These are phyloP conservation scores for Probosciger aterrimus DNA, from an alignment of 2,113 vertebrate genomes.

Conservation along the genomic window DNA sequence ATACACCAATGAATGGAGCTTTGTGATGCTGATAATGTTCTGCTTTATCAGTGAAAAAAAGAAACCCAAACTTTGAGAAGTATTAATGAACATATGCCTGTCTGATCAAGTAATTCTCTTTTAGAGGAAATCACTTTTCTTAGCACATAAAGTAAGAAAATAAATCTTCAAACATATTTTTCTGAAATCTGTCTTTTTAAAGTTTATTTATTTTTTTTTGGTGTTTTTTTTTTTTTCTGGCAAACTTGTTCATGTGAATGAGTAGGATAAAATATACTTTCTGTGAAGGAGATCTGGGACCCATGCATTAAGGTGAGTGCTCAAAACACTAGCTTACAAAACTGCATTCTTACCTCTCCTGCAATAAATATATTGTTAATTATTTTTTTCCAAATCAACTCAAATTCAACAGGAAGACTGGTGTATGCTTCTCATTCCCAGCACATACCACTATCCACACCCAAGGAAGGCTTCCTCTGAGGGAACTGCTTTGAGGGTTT, in stretches of 20 bases:
- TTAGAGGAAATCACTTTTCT: neutral
- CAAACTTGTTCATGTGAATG: neutral
- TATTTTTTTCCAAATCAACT: neutral
- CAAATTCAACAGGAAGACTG: neutral
- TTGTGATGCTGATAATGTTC: neutral
- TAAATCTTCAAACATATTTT: neutral
- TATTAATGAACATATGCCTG: neutral
- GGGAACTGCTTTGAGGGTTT: neutral
- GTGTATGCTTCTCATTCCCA: neutral
- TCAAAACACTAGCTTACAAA: neutral
- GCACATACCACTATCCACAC: neutral
- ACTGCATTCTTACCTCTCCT: neutral
- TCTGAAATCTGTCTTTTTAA: neutral
- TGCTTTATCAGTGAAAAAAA: neutral
- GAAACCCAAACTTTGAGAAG: neutral
- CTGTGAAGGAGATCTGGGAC: neutral
- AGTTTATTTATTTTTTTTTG: rapidly evolving
- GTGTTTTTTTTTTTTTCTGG: rapidly evolving
- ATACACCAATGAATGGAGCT: neutral
- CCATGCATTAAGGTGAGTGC: neutral
- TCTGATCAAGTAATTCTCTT: neutral
- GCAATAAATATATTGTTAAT: neutral
- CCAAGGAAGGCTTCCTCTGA: neutral
- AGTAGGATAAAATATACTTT: neutral
- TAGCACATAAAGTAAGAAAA: neutral